Base-by-base conservation (phyloP, 2,888 invertebrate genomes). In the Sminthurinus aureus region DNA sequence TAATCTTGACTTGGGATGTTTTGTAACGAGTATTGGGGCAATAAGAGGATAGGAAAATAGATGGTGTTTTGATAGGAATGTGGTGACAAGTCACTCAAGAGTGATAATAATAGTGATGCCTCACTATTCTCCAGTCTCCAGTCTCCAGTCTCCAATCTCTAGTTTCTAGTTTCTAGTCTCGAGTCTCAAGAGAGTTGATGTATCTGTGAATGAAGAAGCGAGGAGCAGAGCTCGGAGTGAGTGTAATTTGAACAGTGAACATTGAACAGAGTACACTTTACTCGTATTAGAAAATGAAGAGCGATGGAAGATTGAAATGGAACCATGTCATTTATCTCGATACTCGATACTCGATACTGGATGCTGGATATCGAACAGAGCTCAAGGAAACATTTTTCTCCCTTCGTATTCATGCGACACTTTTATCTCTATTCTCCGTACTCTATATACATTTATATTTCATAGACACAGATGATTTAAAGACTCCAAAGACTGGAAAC, bases 321-420 rank as follows among this genome's bases (percentile, higher is more conserved):
- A 82, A 71, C 74, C 67, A 85, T 82, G 71, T 83, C 82, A 85
- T 85, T 85, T 83, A 85, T 85, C 85, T 85, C 81, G 76, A 81
- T 78, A 76, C 52, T 74, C 58, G n/a, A 12, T 38, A 38, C 15
- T 11, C 38, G 18, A 67, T 38, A 38, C 66, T 38, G 6, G 38
- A 38, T 38, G 1, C 38, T 38, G 6, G 38, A 38, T 4, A 38
- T 38, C 38, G 1, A n/a, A n/a, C 38, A 6, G 1, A 38, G 1
- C 38, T 38, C n/a, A n/a, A n/a, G 38, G 1, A 38, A 38, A 38
- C 38, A 38, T 38, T 38, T 4, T 1, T 38, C 38, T 38, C 38
- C 38, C 38, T 1, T n/a, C n/a, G n/a, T n/a, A n/a, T n/a, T n/a
- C n/a, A n/a, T n/a, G n/a, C n/a, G n/a, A n/a, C n/a, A n/a, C n/a